A percentile compares a stretch with the other conserved stretches of the same genome.
These are phyloP conservation scores for Microchirus variegatus DNA, from an alignment of 2,797 vertebrate species.

Conservation along the genomic window DNA sequence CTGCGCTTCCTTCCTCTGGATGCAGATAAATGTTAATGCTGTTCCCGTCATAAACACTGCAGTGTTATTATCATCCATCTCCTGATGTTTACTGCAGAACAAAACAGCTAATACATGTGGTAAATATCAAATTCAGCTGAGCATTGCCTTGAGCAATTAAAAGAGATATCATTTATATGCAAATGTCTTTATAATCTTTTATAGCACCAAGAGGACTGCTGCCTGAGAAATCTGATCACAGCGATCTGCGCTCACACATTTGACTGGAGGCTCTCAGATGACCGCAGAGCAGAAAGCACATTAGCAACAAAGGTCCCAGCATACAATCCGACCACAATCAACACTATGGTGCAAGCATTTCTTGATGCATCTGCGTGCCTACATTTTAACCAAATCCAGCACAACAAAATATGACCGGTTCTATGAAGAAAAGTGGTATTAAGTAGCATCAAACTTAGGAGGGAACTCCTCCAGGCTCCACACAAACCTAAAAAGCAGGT, in stretches of 20 bases:
- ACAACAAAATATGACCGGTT: neutral
- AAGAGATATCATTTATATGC: neutral
- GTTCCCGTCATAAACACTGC: neutral
- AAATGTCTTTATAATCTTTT: conserved; percentile 2
- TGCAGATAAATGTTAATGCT: neutral
- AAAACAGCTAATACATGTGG: neutral
- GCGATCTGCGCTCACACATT: neutral
- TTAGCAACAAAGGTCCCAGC: conserved; percentile 16
- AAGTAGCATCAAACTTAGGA: neutral
- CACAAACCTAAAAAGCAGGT: neutral
- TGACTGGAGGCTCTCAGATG: conserved; percentile 8
- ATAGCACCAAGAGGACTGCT: neutral
- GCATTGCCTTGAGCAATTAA: neutral
- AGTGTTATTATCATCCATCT: neutral
- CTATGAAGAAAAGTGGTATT: neutral
- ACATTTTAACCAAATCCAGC: conserved; percentile 6
- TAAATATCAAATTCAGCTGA: neutral
- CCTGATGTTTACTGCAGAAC: neutral
- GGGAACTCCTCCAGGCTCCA: neutral
- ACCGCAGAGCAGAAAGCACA: conserved; percentile 1
- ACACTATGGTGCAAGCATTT: neutral
- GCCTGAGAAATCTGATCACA: neutral
- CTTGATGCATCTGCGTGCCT: conserved; percentile 31
- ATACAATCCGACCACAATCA: neutral
- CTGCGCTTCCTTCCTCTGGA: neutral